Percentiles rank a stretch among this genome's conserved stretches.
phyloP scores from a whole-genome alignment of 1,140 invertebrate genomes.

The Ericerus pela region DNA sequence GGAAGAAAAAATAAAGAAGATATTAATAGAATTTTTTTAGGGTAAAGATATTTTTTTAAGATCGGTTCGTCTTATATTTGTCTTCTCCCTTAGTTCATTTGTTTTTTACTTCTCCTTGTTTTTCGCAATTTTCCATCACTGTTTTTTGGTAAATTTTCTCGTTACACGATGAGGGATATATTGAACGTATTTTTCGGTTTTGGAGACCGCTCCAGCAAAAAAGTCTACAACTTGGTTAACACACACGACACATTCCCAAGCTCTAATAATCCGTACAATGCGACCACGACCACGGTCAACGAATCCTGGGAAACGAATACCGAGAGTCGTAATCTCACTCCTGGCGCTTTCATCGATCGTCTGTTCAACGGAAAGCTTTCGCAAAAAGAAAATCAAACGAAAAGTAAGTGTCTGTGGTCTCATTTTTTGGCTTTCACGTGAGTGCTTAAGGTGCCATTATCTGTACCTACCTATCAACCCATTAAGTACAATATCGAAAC shows the following conservation, averaged over 20 bases:
- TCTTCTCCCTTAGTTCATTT: too few relatives aligned
- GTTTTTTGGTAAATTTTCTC: too few relatives aligned
- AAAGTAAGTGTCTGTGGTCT: not conserved
- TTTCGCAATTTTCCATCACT: not conserved
- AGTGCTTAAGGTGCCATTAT: too few relatives aligned
- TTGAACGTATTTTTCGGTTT: not conserved
- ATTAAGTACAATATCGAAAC: too few relatives aligned
- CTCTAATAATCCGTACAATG: not conserved
- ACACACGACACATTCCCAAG: not conserved
- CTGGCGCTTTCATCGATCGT: not conserved
- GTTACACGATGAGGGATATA: not conserved
- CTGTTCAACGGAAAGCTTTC: not conserved
- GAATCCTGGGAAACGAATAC: not conserved
- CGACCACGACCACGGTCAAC: not conserved
- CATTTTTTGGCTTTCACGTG: too few relatives aligned
- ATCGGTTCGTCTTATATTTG: too few relatives aligned
- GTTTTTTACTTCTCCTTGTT: too few relatives aligned
- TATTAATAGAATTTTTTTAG: too few relatives aligned
- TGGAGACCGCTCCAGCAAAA: not conserved
- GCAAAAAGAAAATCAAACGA: not conserved
- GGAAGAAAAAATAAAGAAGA: too few relatives aligned
- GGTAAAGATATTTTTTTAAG: too few relatives aligned
- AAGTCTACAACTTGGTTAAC: not conserved
- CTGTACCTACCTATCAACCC: too few relatives aligned
- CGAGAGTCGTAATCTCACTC: not conserved